Evolutionary conservation across 2,113 vertebrate species (phyloP), one percentile per base, ranked within the genome.

Genomic region (Lynx canadensis): DNA sequence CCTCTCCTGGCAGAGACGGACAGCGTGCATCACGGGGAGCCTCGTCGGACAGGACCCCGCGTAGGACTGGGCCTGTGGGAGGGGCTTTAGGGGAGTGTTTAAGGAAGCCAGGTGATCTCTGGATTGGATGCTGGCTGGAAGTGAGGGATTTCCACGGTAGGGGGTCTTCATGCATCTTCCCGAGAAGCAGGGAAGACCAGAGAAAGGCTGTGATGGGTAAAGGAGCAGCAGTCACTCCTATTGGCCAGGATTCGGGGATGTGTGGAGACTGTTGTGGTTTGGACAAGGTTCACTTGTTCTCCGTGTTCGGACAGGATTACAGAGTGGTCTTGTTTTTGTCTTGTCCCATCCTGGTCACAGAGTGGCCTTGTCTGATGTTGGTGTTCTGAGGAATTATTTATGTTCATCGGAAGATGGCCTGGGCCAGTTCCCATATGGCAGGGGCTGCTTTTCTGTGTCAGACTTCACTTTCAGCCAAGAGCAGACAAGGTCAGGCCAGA

Each of bases 381-480:
- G 38, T 18, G 23, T 81, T 80, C 33, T 69, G 25, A 38, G 38
- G 18, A 92, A 68, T 48, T 83, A 65, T 66, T 85, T 86, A 50
- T 88, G 88, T 69, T 83, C 86, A 87, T 36, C n/a, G 65, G 31
- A 50, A 86, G 41, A 86, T 7, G 27, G 41, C 68, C 60, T 4
- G 11, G 31, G 27, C 15, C 50, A 85, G 55, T 23, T 71, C 36
- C 18, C 14, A 23, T 19, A 50, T 25, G 25, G 12, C 52, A 79
- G 52, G 48, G 16, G 5, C 76, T 11, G n/a, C 25, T 48, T 93
- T 80, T 68, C 48, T 83, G 38, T 87, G 41, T 65, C n/a, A 63
- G 38, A 66, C 33, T 21, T 94, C 81, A 66, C 27, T 93, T 89
- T 89, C 57, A 78, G 57, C 78, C 57, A 91, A 89, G n/a, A 84